Base-by-base conservation (phyloP, 2,888 invertebrate species). In the Drosophila algonquin region DNA sequence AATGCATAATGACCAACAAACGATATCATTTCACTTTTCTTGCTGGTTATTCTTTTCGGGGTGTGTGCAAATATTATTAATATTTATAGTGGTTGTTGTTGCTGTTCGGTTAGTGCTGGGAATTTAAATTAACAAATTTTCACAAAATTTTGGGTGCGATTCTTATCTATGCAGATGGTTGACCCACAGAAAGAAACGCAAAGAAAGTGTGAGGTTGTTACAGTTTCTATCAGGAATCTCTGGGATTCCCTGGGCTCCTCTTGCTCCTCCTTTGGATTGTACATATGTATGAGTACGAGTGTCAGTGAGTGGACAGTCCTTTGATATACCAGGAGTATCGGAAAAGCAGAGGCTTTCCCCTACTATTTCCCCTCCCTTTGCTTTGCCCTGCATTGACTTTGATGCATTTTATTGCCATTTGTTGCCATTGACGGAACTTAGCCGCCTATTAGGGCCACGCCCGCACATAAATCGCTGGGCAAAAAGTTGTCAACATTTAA, bases 61-160 rank as follows among this genome's bases (percentile, higher is more conserved):
- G 55, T 63, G 65, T 61, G 62, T 21, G 62, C 59, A 71, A 70
- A 76, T 61, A 67, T 63, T 75, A 79, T 64, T 69, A 64, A 80
- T 57, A 81, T 75, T 79, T 72, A 63, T 48, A 44, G 40, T 50
- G 62, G 58, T 51, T 55, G 57, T 27, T 70, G 61, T 62, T 67
- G 59, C 50, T 60, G 74, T 32, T 46, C 52, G 53, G 44, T 58
- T 56, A 70, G 65, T 80, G 87, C 63, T 57, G 69, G 72, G 88
- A 86, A 87, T 86, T 86, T 86, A 87, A 87, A 86, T 86, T 83
- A 81, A 83, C 78, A 86, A 81, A 83, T 83, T 85, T 76, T 35
- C 55, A 58, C 35, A 67, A 47, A 32, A 55, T 48, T 71, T 61
- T 70, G 51, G 70, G 53, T 21, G 55, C n/a, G 79, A 81, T 84